phyloP scores from a whole-genome alignment of 37 sponge, comb jelly and placozoan species.

The Lycopodina hypogea region DNA sequence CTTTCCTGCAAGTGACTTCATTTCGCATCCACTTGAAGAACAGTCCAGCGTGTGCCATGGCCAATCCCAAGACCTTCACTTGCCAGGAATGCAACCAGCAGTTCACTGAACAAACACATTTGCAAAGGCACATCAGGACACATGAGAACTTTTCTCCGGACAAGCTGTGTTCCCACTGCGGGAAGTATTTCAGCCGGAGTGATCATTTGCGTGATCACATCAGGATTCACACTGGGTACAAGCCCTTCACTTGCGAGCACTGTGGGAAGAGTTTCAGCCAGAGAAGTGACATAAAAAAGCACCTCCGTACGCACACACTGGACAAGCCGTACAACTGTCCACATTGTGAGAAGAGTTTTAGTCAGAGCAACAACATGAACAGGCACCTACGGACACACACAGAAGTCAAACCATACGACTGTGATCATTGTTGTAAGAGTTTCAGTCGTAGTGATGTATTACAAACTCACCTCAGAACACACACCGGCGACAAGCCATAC shows the following conservation, averaged over 20 bases:
- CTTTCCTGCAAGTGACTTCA: conserved; percentile 38
- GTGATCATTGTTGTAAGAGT: conserved; percentile 56
- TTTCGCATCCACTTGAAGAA: conserved; percentile 50
- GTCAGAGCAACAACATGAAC: conserved; percentile 6
- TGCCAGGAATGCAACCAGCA: conserved; percentile 51
- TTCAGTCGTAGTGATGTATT: conserved; percentile 35
- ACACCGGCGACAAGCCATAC: no score
- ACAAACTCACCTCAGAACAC: conserved; percentile 51
- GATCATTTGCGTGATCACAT: background rate
- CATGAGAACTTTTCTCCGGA: conserved; percentile 15
- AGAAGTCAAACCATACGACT: no score
- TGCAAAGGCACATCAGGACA: conserved; percentile 55
- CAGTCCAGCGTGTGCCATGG: conserved; percentile 33
- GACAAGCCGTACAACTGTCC: conserved; percentile 21
- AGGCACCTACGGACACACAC: conserved; percentile 27
- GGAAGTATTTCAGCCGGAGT: background rate
- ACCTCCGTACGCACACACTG: conserved; percentile 22
- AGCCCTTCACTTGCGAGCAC: conserved; percentile 23
- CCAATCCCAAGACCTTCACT: conserved; percentile 55
- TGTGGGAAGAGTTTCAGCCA: conserved; percentile 43
- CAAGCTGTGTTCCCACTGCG: background rate
- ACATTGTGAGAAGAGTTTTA: conserved; percentile 32
- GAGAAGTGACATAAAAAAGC: conserved; percentile 26
- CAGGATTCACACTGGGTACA: conserved; percentile 8
- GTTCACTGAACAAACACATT: conserved; percentile 39